Base-by-base conservation (phyloP, 2,888 invertebrate species). In the Boloria selene region DNA sequence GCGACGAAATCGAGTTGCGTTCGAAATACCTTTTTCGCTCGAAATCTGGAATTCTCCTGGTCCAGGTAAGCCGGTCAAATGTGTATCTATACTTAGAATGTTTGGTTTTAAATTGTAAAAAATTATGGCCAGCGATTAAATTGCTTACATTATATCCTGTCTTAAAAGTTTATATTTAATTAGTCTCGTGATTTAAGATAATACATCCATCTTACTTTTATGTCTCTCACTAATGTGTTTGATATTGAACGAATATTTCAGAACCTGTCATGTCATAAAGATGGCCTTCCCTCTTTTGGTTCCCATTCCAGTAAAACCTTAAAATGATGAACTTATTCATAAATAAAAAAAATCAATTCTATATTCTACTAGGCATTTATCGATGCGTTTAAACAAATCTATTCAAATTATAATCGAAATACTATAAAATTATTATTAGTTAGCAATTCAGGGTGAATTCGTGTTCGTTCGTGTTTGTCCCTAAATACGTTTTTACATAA, bases 91-190 rank as follows among this genome's bases (percentile, higher is more conserved):
- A 64, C 68, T 65, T 68, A 55, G 68, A 68, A 63, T 67, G 58
- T 65, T 67, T 65, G 55, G 16, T 10, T 52, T 70, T 69, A 69
- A 66, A 70, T 70, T 69, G 64, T 66, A 64, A 69, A 64, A 70
- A 66, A 70, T 53, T 69, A 70, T 68, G 65, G 64, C 56, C 60
- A 45, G 64, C 62, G 67, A 72, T 70, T 70, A 65, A 69, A 67
- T 42, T 64, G 67, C 64, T 63, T 59, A 61, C 64, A 53, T 67
- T 72, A 69, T 65, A 62, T 61, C 54, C 67, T 59, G 58, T 62
- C 61, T 63, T 58, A 54, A 69, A 68, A 68, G 56, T 69, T 68
- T 69, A 59, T 49, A 60, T 71, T 74, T 75, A 75, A 75, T 77
- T 75, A 72, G 56, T 54, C 65, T 63, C 64, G 65, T 70, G 64